A percentile compares a stretch with the other conserved stretches of the same genome.
phyloP scores from a whole-genome alignment of 2,888 invertebrate genomes.

The Nebria salina region DNA sequence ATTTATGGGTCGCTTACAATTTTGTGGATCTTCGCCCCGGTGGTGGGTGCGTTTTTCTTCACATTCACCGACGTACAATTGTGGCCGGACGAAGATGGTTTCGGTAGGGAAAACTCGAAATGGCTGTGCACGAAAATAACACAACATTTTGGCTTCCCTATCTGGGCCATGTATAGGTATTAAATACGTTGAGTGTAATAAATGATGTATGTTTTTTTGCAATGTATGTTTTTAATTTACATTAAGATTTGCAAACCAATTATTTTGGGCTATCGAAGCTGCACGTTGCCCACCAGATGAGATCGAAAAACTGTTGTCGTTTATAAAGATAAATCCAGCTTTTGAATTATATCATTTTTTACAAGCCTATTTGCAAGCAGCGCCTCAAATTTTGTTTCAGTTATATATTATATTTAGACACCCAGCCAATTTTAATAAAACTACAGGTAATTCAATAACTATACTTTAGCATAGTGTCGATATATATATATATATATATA shows the following conservation, averaged over 20 bases:
- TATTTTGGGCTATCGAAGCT: constrained; percentile 82
- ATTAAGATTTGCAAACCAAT: constrained; percentile 73
- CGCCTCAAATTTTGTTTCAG: constrained; percentile 76
- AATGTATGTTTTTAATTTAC: too few species aligned
- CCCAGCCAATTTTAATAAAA: constrained; percentile 66
- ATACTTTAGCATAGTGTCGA: neutral
- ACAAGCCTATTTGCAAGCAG: constrained; percentile 81
- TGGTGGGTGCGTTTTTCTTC: constrained; percentile 68
- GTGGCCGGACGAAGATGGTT: constrained; percentile 65
- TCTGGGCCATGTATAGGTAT: constrained; percentile 73
- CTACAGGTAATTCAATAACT: constrained; percentile 68
- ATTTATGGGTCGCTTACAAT: constrained; percentile 64
- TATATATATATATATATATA: too few species aligned
- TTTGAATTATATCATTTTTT: constrained; percentile 80
- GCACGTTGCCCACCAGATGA: constrained; percentile 70
- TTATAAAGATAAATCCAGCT: constrained; percentile 72
- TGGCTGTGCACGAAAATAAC: constrained; percentile 64
- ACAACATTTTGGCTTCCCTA: constrained; percentile 68
- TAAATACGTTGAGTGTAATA: neutral
- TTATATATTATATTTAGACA: constrained; percentile 72
- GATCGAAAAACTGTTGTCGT: constrained; percentile 68
- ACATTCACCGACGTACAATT: constrained; percentile 70
- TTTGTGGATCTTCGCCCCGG: constrained; percentile 66
- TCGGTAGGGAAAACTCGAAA: constrained; percentile 63
- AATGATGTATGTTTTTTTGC: neutral